phyloP scores from a whole-genome alignment of 2,113 vertebrate genomes.

The Enhydra lutris region DNA sequence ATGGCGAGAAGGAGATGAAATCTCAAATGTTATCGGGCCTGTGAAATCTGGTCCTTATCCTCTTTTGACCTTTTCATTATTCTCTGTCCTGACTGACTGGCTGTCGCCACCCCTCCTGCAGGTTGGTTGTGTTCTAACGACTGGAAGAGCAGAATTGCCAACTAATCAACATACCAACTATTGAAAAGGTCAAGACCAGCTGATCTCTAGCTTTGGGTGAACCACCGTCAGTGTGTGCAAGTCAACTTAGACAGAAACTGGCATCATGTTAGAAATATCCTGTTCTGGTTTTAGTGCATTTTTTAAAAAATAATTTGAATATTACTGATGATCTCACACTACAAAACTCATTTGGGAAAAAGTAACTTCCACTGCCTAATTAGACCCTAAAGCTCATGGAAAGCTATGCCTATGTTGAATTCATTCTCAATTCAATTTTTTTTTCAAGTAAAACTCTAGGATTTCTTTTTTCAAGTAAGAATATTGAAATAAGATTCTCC shows the following conservation, averaged over 20 bases:
- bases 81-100: slow-evolving; percentile 54
- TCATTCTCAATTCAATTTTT: neutral
- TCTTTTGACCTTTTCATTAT: slow-evolving; percentile 72
- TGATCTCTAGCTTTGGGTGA: neutral
- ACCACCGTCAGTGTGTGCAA: neutral
- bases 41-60: slow-evolving; percentile 31
- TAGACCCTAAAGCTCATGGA: neutral
- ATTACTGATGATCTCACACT: neutral
- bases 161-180: slow-evolving; percentile 52
- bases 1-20: slow-evolving; percentile 39
- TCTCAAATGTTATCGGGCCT: slow-evolving; percentile 27
- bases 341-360: neutral
- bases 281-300: neutral
- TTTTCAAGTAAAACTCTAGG: neutral
- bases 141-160: slow-evolving; percentile 23
- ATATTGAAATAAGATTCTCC: neutral
- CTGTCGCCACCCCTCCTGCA: slow-evolving; percentile 12
- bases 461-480: slow-evolving; percentile 26
- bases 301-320: neutral
- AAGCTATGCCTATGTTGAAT: neutral
- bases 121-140: slow-evolving; percentile 10
- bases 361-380: neutral
- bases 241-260: neutral
- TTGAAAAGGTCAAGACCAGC: slow-evolving; percentile 67
- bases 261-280: neutral